Conservation (phyloP, 2,113 vertebrate species). For the Dasyurus viverrinus region DNA sequence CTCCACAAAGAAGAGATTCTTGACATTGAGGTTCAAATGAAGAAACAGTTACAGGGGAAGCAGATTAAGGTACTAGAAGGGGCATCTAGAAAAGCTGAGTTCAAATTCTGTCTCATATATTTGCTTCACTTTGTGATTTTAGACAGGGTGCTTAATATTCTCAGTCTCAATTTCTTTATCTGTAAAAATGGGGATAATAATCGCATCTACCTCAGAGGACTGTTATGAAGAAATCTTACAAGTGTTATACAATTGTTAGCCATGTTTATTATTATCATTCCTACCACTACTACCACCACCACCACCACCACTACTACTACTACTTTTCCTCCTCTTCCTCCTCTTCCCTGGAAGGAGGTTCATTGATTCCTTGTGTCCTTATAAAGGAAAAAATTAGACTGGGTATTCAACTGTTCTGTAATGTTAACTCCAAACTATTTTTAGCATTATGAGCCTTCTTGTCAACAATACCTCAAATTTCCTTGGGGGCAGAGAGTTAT, state of each 20-base stretch:
- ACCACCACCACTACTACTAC: background rate
- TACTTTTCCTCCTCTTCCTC: background rate
- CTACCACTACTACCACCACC: too few species aligned
- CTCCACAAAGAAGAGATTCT: background rate
- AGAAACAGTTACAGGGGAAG: background rate
- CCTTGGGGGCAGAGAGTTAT: background rate
- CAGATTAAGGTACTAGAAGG: background rate
- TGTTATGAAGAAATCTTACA: background rate
- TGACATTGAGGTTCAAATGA: background rate
- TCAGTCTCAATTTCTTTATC: background rate
- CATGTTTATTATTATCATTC: background rate
- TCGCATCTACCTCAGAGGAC: background rate
- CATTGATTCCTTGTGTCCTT: background rate
- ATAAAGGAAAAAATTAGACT: background rate
- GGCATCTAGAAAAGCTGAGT: background rate
- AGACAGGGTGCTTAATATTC: background rate
- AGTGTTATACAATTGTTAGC: background rate
- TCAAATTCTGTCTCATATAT: background rate
- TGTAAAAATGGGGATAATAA: background rate
- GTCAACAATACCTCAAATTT: background rate
- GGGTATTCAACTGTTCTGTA: background rate
- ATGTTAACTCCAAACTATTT: background rate
- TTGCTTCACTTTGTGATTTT: background rate
- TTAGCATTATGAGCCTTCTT: background rate
- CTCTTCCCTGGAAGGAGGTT: background rate